Base-by-base conservation (phyloP, 2,113 vertebrate genomes). In the Melanostigma gelatinosum region DNA sequence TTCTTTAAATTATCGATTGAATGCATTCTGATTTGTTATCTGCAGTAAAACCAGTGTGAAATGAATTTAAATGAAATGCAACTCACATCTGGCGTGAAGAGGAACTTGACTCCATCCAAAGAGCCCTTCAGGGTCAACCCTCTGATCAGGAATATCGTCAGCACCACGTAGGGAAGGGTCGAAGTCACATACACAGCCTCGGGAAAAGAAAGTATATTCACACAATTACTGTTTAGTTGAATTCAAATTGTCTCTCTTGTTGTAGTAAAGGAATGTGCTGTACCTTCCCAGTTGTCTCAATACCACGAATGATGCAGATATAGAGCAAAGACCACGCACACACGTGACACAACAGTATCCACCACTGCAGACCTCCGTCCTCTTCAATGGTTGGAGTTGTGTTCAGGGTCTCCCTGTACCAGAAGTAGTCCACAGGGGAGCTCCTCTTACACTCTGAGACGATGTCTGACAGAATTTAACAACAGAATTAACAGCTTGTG, bases 281-380 rank as follows among this genome's bases (percentile, higher is more conserved):
- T 94, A 98, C 97, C 97, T 98, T 99, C 71, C 97, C 97, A 0
- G 96, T 97, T 46, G 97, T 99, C 94, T 98, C 97, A 18, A 98
- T 98, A 84, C 97, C 97, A 8, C 97, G 95, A 81, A 97, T 96
- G 12, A 72, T 90, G 83, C 97, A 98, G 72, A 97, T 55, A 0
- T 97, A 98, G 16, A 98, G 93, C 34, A 97, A 75, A 3, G 88
- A 88, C 97, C 97, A 98, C 0, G 97, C 96, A 0, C 94, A 95
- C 0, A 96, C 90, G 55, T 97, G 93, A 74, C 95, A 95, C 1
- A 98, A 81, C 66, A 97, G 78, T 11, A 96, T 70, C 96, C 97
- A 96, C 97, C 96, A 97, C 92, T 97, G 96, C 69, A 98, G 75
- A 0, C 72, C 93, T 40, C 97, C 97, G 0, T 95, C 94, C 12